Evolutionary conservation across 1,140 invertebrate species (phyloP).

Genomic region (Rhynchophorus ferrugineus): DNA sequence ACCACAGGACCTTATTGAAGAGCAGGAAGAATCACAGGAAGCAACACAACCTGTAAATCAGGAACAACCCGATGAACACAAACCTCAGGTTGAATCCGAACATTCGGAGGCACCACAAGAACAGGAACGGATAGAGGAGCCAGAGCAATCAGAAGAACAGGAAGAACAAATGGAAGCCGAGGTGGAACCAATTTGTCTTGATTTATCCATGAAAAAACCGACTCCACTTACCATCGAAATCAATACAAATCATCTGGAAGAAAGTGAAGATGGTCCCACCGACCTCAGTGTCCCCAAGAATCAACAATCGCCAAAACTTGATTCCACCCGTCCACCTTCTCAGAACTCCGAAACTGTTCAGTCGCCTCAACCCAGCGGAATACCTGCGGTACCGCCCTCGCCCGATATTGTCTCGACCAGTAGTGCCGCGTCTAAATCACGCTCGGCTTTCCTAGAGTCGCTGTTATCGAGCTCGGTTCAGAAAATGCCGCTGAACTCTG

Average conservation of each 20-base stretch:
- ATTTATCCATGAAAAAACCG: constrained; percentile 36
- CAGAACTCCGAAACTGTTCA: constrained; percentile 55
- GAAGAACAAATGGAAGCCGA: constrained; percentile 34
- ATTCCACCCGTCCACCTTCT: constrained; percentile 48
- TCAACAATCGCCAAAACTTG: constrained; percentile 32
- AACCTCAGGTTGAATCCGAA: no score
- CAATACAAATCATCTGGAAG: constrained; percentile 25
- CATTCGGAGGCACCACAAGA: no score
- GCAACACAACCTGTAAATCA: no score
- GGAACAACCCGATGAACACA: no score
- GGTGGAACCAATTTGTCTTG: constrained; percentile 40
- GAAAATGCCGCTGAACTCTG: constrained; percentile 47
- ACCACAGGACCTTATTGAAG: no score
- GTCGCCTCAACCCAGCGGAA: constrained; percentile 57
- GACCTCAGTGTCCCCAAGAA: constrained; percentile 37
- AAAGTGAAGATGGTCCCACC: constrained; percentile 28
- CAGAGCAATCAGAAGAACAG: constrained; percentile 11
- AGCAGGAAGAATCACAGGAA: no score
- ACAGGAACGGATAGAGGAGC: no score
- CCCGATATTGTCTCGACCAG: constrained; percentile 48
- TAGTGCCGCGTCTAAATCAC: constrained; percentile 45
- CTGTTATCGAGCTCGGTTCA: constrained; percentile 46
- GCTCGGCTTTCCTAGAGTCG: constrained; percentile 50
- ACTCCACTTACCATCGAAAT: constrained; percentile 36
- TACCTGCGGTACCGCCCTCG: constrained; percentile 53